Conservation (phyloP, 2,888 invertebrate species). For the Eupithecia insigniata region DNA sequence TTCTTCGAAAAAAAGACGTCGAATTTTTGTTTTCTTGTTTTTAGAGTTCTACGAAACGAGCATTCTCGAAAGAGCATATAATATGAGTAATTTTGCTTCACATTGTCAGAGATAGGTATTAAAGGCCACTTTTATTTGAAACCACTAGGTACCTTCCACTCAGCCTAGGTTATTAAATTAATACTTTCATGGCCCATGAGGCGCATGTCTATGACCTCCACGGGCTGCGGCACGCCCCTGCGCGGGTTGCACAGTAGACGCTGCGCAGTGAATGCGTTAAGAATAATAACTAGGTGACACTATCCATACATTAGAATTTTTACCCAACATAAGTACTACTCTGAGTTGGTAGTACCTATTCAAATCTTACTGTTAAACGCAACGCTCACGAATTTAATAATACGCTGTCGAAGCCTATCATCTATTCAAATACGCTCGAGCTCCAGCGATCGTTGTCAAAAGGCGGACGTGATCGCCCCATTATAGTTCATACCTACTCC, state of each 20-base stretch:
- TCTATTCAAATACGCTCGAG: slow-evolving; percentile 1
- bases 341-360: neutral
- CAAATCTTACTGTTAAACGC: neutral
- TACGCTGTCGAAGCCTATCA: slow-evolving; percentile 2
- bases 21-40: neutral
- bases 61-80: neutral
- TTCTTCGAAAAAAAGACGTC: neutral
- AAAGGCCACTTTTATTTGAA: too few relatives aligned
- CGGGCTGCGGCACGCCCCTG: too few relatives aligned
- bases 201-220: too few relatives aligned
- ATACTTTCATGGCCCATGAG: too few relatives aligned
- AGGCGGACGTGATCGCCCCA: slow-evolving; percentile 10
- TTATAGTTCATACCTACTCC: slow-evolving; percentile 21
- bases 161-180: too few relatives aligned
- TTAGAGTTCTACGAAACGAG: neutral
- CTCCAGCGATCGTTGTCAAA: slow-evolving; percentile 1
- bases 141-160: too few relatives aligned
- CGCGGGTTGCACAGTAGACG: too few relatives aligned
- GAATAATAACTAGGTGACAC: too few relatives aligned
- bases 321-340: neutral
- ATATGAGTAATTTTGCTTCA: too few relatives aligned
- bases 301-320: neutral
- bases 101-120: too few relatives aligned
- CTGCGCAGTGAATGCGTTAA: too few relatives aligned
- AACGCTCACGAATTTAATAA: slow-evolving; percentile 1